Evolutionary conservation across 2,113 vertebrate species (phyloP).

Genomic region (Mus musculus): GRCm39 chr11:7125501-7126000

Average conservation of each 20-base stretch:
- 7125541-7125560: background rate
- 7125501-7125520: background rate
- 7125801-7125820: background rate
- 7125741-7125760: background rate
- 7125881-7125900: background rate
- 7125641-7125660: background rate
- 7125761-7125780: background rate
- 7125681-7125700: background rate
- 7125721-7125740: background rate
- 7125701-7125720: background rate
- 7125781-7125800: background rate
- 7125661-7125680: background rate
- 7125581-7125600: background rate
- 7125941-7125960: background rate
- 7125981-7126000: too few species aligned
- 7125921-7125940: background rate
- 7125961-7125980: background rate
- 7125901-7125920: background rate
- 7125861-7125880: background rate
- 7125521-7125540: background rate
- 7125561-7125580: background rate
- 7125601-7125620: background rate
- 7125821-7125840: background rate
- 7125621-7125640: background rate
- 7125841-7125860: background rate